Evolutionary conservation across 2,888 invertebrate genomes (phyloP), one percentile per base, ranked within the genome.

Genomic region (Chesias legatella): DNA sequence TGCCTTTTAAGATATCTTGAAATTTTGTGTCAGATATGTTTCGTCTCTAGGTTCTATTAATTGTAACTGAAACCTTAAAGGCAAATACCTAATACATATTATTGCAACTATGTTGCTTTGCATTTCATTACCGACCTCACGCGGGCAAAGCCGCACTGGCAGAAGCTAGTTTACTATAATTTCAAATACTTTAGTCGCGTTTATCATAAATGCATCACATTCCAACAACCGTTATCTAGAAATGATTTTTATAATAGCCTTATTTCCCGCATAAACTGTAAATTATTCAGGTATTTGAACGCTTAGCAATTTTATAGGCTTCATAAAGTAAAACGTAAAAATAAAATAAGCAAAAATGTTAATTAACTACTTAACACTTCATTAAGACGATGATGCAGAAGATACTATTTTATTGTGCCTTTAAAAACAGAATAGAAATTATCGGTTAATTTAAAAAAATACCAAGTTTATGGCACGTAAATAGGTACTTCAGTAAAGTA

Each of bases 321-420:
- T 46, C 46, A 48, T 52, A 41, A 50, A 52, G 44, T 44, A 41
- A 48, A 43, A 47, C 42, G 43, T 35, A 26, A 22, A 42, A 36
- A 48, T 36, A 40, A 52, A 44, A 47, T 43, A 44, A 48, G 48
- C 48, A 46, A 52, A 51, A 48, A 44, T 45, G 33, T 48, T 55
- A 55, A 55, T 55, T 52, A 52, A 55, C 52, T 35, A 55, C 40
- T 55, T 55, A 45, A 46, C 55, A 55, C 55, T 55, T 52, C 44
- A 51, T 55, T 55, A 50, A 39, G 42, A 33, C 29, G 46, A 35
- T 43, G 52, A 48, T 52, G 46, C 46, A 47, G 48, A 48, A 55
- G 52, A 55, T 51, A 50, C 50, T 41, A 34, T 33, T 55, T 55
- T 55, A 55, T 55, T 33, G 44, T 45, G 31, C 37, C 48, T 48